Evolutionary conservation across 2,113 vertebrate genomes (phyloP).

Genomic region (Taurulus bubalis): DNA sequence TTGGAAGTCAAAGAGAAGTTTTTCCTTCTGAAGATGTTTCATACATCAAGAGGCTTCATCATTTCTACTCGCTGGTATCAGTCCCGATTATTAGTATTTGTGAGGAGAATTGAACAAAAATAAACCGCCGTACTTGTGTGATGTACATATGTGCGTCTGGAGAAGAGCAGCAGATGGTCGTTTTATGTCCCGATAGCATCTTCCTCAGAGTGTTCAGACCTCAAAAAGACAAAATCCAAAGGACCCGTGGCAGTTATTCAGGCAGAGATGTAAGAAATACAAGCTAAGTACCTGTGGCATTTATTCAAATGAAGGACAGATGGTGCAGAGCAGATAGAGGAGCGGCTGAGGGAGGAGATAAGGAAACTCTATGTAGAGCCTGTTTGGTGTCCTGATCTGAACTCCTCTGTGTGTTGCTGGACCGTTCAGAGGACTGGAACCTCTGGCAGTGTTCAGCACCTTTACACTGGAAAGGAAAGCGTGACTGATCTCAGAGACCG

Average conservation of each 20-base stretch:
- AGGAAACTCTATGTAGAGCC: constrained; percentile 32
- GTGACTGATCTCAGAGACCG: neutral
- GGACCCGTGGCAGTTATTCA: constrained; percentile 51
- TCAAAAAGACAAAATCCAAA: constrained; percentile 38
- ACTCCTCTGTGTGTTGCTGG: constrained; percentile 20
- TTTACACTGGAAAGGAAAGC: neutral
- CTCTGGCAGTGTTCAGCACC: neutral
- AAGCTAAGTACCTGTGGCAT: constrained; percentile 60
- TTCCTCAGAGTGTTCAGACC: constrained; percentile 42
- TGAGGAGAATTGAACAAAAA: neutral
- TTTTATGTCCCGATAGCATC: constrained; percentile 55
- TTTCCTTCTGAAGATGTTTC: neutral
- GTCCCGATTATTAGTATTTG: neutral
- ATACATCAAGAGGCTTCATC: neutral
- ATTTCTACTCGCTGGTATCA: neutral
- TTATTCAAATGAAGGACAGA: constrained; percentile 67
- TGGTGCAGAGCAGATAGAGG: constrained; percentile 48
- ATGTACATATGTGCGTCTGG: constrained; percentile 2
- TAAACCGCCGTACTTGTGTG: neutral
- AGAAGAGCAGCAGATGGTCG: constrained; percentile 50
- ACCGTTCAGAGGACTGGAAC: constrained; percentile 24
- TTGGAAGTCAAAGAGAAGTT: neutral
- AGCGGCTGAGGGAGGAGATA: constrained; percentile 51
- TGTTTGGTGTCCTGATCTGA: constrained; percentile 37
- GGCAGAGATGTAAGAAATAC: constrained; percentile 43